phyloP scores from a whole-genome alignment of 2,797 vertebrate genomes.

The Rostrhamus sociabilis region DNA sequence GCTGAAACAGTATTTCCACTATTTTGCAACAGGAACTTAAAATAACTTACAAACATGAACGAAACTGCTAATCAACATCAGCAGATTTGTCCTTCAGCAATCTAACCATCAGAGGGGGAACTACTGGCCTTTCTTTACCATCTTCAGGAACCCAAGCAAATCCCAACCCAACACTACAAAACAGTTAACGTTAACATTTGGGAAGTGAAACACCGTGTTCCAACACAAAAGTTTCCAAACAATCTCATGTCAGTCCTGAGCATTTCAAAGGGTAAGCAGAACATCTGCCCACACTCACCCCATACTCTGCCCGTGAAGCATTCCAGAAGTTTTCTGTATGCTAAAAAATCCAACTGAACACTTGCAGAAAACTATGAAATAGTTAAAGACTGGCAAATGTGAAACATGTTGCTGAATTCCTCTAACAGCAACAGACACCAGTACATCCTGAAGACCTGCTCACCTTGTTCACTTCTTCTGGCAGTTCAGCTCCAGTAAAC shows the following conservation, averaged over 20 bases:
- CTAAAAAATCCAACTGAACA: neutral
- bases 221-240: neutral
- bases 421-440: neutral
- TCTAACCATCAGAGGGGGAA: neutral
- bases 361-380: neutral
- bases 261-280: neutral
- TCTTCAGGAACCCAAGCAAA: neutral
- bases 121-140: neutral
- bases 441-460: neutral
- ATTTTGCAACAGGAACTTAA: constrained; percentile 17
- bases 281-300: neutral
- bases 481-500: neutral
- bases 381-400: neutral
- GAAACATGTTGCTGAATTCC: neutral
- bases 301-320: neutral
- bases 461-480: neutral
- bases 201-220: constrained; percentile 34
- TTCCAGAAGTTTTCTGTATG: neutral
- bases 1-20: constrained; percentile 50
- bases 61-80: neutral
- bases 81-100: neutral
- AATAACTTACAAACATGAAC: neutral
- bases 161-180: neutral
- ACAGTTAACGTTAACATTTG: neutral
- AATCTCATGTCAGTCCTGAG: neutral